Evolutionary conservation across 2,888 invertebrate species (phyloP), one percentile per base, ranked within the genome.

Genomic region (Conops quadrifasciatus): DNA sequence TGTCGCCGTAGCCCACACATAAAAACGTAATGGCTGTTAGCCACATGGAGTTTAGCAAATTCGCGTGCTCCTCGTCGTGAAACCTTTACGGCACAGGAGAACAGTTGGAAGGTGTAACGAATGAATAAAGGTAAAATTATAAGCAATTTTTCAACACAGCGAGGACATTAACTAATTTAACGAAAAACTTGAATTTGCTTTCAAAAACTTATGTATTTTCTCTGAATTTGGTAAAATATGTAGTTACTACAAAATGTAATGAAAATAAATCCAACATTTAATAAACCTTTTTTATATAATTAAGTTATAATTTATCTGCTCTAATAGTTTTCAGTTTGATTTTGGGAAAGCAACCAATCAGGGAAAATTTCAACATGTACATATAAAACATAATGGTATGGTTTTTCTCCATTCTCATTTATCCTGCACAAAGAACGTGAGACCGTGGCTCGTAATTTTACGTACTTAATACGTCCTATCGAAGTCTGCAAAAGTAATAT

Each of bases 21-120:
- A 99, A 93, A 91, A 99, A 99, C 83, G 99, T 99, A 87, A 99
- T 98, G 88, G 98, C 97, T 86, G 98, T 98, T 89, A 99, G 93
- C 98, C 98, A 99, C 96, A 99, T 97, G 87, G 98, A 95, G 90
- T 98, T 98, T 88, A 96, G 91, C 87, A 98, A 93, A 91, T 98
- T 98, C 87, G 96, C 96, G 89, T 98, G 97, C 88, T 96, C 96
- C 88, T 95, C 95, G 88, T 98, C 97, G 89, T 97, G 97, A 90
- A 96, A 96, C 91, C 97, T 98, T 89, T 87, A 70, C 49, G 73
- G 49, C 67, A 62, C 62, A 64, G 77, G 76, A 76, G 77, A 76
- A 78, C 76, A 75, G 70, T 70, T 72, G 76, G 78, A 83, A 82
- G 82, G 82, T 84, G 84, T 80, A 83, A 82, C 83, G 84, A 84